Evolutionary conservation across 2,797 vertebrate species (phyloP), one percentile per base, ranked within the genome.

Genomic region (Melanotaenia trifasciata): DNA sequence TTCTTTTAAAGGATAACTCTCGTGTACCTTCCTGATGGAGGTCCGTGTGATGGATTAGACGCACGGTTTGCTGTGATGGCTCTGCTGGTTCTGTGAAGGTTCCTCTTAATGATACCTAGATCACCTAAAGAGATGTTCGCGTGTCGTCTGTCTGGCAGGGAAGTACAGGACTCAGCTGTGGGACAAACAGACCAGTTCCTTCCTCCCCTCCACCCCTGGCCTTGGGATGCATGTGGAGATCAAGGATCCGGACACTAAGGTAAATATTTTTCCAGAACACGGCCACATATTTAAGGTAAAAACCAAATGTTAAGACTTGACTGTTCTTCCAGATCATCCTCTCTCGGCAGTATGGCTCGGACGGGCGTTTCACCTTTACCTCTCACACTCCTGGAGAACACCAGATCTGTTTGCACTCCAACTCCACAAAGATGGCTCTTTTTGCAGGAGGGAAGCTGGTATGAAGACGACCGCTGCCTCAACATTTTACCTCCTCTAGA

Each of bases 171-270:
- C 97, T 11, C 97, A 98, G 87, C 90, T 98, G 69, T 99, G 97
- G 97, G 97, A 99, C 87, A 98, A 98, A 66, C 96, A 96, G 85
- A 90, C 92, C 0, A 88, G 91, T 60, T 93, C 95, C 10, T 99
- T 97, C 83, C 94, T 98, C 58, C 96, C 96, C 4, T 93, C 97
- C 70, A 99, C 97, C 0, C 97, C 97, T 0, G 97, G 97, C 11
- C 94, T 98, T 12, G 97, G 97, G 50, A 98, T 98, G 97, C 97
- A 98, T 0, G 97, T 98, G 1, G 97, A 98, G 89, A 96, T 98
- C 85, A 98, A 97, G 81, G 97, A 98, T 84, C 97, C 97, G 0
- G 96, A 97, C 0, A 92, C 96, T 4, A 98, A 98, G 94, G 97
- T 98, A 82, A 74, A 18, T 32, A 30, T 24, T 30, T 43, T 56